Base-by-base conservation (phyloP, 2,797 vertebrate genomes). In the Synaphobranchus kaupii region DNA sequence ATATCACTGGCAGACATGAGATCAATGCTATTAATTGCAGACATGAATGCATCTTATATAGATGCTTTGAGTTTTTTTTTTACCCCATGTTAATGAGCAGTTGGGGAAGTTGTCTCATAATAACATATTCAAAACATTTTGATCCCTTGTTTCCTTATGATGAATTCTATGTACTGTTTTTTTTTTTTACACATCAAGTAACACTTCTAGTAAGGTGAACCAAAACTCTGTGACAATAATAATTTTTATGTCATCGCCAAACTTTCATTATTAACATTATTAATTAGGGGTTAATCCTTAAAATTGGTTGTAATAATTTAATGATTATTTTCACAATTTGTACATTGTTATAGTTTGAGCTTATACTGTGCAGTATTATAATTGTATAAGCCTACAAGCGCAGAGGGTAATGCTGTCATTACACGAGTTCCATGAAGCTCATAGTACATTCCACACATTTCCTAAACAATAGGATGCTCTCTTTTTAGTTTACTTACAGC, bases 401-500 rank as follows among this genome's bases (percentile, higher is more conserved):
- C n/a, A 48, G 44, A 81, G 78, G 25, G 47, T 81, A 81, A 81
- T 50, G 47, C 44, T 44, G 1, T 81, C 78, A 81, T 48, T 25
- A 25, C 44, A 76, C 10, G 52, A 20, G 56, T 44, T 68, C 82
- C 22, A 50, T 71, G 81, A 50, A 84, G 84, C 68, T 87, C 86
- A 31, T 25, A 54, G 50, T 82, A 34, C 47, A 28, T 73, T 34
- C 54, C 66, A 25, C 86, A 13, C 10, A 80, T 81, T 84, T 82
- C 71, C 82, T 56, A 83, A 56, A 83, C 82, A 83, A 58, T 56
- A 12, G 82, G 52, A 83, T 17, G 28, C n/a, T 47, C 44, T 81
- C 66, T 58, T 95, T 96, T 96, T 94, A 93, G 94, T 96, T 94
- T 94, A 95, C 95, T 96, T 96, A 96, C 95, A 95, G 96, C 94